Base-by-base conservation (phyloP, 2,797 vertebrate species). In the Acridotheres tristis region DNA sequence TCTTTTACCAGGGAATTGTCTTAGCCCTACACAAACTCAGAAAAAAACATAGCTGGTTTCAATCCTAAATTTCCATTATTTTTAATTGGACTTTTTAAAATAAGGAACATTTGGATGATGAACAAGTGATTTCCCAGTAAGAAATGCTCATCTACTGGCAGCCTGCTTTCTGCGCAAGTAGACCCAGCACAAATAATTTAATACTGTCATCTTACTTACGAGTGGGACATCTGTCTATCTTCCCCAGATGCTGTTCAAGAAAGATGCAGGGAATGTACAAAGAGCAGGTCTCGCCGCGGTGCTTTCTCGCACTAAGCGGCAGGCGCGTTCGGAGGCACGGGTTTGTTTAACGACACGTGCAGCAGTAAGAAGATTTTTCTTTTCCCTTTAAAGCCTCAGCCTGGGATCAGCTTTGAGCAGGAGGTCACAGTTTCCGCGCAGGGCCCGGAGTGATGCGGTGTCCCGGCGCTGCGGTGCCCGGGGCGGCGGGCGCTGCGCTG, bases 321-420 rank as follows among this genome's bases (percentile, higher is more conserved):
- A 0, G 1, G 32, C 13, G 1, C 13, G 1, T 74, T 57, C 1
- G 4, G 63, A 36, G 40, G 22, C 77, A 4, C 3, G 21, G 29
- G 43, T 6, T 63, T 29, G 30, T 63, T 75, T 58, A 75, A 68
- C 3, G 17, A 45, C 12, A 11, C 42, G 1, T 14, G n/a, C 77
- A 45, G 8, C 4, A 8, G 10, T 3, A 34, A n/a, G 29, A 50
- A 63, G 50, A 13, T 29, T 58, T 90, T 45, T 23, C 16, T 55
- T 53, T 76, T 45, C 23, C 1, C 32, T 76, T 22, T 29, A 75
- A 76, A 91, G 63, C 63, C 63, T 45, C 40, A 1, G 9, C 7
- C 16, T 23, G 27, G 38, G 32, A 9, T 22, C 7, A 5, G 21
- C 58, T 78, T 51, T 55, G 32, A 15, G 65, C 22, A 13, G 38